Conservation (phyloP, 2,797 vertebrate genomes). For the Eleutherodactylus coqui region DNA sequence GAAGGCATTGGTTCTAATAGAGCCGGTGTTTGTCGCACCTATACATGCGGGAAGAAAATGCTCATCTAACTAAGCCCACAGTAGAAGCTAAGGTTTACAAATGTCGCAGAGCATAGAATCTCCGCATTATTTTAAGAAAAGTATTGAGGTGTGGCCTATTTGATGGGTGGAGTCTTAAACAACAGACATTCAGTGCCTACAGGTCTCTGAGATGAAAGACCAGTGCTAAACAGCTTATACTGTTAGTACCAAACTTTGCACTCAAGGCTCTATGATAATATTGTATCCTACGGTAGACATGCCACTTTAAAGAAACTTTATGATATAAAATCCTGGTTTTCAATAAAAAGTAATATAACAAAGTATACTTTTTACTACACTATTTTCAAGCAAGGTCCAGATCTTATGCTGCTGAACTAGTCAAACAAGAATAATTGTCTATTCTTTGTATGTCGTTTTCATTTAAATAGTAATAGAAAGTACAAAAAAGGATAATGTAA, state of each 20-base stretch:
- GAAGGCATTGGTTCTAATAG: no score
- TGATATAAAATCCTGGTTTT: not conserved
- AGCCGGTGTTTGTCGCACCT: no score
- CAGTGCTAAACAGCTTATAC: no score
- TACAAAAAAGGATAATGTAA: not conserved
- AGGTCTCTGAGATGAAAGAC: not conserved
- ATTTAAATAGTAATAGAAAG: slow-evolving; percentile 32
- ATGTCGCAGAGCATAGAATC: no score
- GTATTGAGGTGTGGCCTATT: no score
- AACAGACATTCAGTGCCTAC: not conserved
- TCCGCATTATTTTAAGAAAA: no score
- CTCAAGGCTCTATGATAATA: not conserved
- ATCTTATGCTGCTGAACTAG: slow-evolving; percentile 5
- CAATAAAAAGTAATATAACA: not conserved
- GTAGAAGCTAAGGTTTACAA: no score
- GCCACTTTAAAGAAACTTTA: not conserved
- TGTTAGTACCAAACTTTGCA: not conserved
- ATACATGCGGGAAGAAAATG: no score
- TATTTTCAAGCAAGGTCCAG: slow-evolving; percentile 14
- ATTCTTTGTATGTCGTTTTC: slow-evolving; percentile 25
- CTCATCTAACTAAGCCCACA: no score
- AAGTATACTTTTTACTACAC: not conserved
- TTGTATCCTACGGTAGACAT: not conserved
- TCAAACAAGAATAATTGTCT: slow-evolving; percentile 19
- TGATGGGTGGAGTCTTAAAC: no score